Conservation (phyloP, 2,888 invertebrate species). For the Dendrolimus pini region DNA sequence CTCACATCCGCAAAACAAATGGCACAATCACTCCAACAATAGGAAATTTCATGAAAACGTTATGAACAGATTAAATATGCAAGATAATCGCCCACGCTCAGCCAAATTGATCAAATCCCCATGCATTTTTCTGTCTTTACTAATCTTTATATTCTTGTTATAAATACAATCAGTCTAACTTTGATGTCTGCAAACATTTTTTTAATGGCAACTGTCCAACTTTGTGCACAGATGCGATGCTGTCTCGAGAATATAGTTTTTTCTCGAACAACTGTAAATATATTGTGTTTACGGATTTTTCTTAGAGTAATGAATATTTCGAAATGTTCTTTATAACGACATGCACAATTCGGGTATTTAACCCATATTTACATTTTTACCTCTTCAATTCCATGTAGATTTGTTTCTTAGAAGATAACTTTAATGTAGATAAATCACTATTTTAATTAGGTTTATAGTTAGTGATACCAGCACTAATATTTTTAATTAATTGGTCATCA, state of each 20-base stretch:
- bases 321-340: background rate
- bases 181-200: background rate
- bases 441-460: constrained; percentile 1
- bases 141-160: background rate
- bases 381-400: background rate
- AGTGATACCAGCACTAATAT: constrained; percentile 7
- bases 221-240: background rate
- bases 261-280: background rate
- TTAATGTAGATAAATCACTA: background rate
- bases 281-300: background rate
- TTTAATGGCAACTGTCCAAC: background rate
- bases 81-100: constrained; percentile 3
- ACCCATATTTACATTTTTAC: background rate
- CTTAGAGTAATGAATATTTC: background rate
- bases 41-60: constrained; percentile 14
- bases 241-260: background rate
- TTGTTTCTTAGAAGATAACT: background rate
- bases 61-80: background rate
- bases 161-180: background rate
- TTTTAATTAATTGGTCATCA: background rate
- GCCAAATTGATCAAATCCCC: background rate
- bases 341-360: background rate
- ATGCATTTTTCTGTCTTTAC: background rate
- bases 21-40: constrained; percentile 25
- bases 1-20: constrained; percentile 46